These are phyloP conservation scores for Lasioglossum albipes DNA, from an alignment of 1,140 invertebrate genomes.

Conservation along the genomic window DNA sequence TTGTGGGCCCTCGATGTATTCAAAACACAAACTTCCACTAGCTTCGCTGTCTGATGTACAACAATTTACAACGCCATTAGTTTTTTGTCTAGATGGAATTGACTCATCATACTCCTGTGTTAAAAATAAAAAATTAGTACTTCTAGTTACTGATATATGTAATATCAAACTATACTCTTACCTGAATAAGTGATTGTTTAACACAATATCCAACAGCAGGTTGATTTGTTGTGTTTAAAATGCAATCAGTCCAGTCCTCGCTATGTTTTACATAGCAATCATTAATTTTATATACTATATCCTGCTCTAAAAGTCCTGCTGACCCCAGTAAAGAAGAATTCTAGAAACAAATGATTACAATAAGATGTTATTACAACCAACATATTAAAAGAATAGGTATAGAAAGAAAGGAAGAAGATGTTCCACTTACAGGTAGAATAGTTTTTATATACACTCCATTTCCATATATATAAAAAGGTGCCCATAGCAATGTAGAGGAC, in stretches of 20 bases:
- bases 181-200: slow-evolving; percentile 84
- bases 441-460: slow-evolving; percentile 88
- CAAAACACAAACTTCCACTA: slow-evolving; percentile 86
- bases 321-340: slow-evolving; percentile 88
- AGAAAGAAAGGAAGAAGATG: not conserved
- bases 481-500: slow-evolving; percentile 86
- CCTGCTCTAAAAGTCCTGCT: slow-evolving; percentile 86
- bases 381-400: slow-evolving; percentile 18
- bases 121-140: not conserved
- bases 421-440: slow-evolving; percentile 82
- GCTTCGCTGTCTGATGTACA: slow-evolving; percentile 84
- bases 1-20: slow-evolving; percentile 84
- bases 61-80: slow-evolving; percentile 86
- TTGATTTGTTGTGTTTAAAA: slow-evolving; percentile 83
- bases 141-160: slow-evolving; percentile 12
- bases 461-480: slow-evolving; percentile 87
- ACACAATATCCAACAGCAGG: slow-evolving; percentile 87
- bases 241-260: slow-evolving; percentile 88
- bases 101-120: slow-evolving; percentile 85
- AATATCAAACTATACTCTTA: slow-evolving; percentile 42
- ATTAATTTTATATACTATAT: slow-evolving; percentile 90
- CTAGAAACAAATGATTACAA: slow-evolving; percentile 63
- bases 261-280: slow-evolving; percentile 86
- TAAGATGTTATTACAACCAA: slow-evolving; percentile 11
- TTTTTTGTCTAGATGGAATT: slow-evolving; percentile 83